Base-by-base conservation (phyloP, 1,140 invertebrate genomes). In the Cepaea nemoralis region DNA sequence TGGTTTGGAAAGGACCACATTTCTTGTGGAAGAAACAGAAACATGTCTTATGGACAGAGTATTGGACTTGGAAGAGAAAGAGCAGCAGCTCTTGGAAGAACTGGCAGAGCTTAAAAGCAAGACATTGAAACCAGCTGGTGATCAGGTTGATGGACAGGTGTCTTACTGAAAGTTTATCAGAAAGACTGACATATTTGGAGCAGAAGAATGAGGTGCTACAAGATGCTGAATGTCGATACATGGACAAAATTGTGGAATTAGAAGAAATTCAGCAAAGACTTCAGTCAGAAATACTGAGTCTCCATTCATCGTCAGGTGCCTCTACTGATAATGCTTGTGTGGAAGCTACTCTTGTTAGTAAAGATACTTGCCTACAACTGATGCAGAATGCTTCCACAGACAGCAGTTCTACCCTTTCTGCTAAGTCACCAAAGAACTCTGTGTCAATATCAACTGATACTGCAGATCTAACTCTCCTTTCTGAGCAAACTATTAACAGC, bases 21-120 rank as follows among this genome's bases (percentile, higher is more conserved):
- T 42, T 40, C 39, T 77, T 67, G 73, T 90, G 59, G 89, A 90
- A 83, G 77, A 86, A 63, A 80, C 87, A 39, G 89, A 90, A 63
- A 87, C 88, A 59, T 84, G 83, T 45, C 81, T 90, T 48, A 90
- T 90, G 89, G 89, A 90, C 40, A 81, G 86, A 59, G 85, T 89
- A 16, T 85, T 90, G 84, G 89, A 90, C 82, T 82, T 90, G 39
- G 89, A 90, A 79, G 87, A 89, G 75, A 83, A 77, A 50, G 88
- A 89, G 80, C 39, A 69, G 63, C 33, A 45, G 33, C 73, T 82
- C 8, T n/a, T 39, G 8, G 45, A 27, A 37, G 42, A 82, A 27
- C 45, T 82, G 37, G 12, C 59, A 8, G 16, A 39, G 63, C 69
- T 71, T 33, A 73, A 81, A 33, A 33, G 73, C 31, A 81, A 66